phyloP scores from a whole-genome alignment of 2,888 invertebrate species.

The Adineta ricciae region DNA sequence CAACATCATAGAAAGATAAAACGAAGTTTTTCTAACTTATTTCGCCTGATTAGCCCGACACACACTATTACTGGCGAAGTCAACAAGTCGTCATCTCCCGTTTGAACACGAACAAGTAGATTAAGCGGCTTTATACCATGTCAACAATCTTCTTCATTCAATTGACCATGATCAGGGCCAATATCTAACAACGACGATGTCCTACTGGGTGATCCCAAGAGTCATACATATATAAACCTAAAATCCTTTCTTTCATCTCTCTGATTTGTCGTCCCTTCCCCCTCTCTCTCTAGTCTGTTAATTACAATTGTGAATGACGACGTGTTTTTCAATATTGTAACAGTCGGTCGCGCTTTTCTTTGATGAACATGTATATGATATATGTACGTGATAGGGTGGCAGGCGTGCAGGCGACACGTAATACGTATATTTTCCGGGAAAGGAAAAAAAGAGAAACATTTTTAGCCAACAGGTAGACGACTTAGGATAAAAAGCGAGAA shows the following conservation, averaged over 20 bases:
- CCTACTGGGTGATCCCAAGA: slow-evolving; percentile 9
- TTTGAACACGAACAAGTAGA: slow-evolving; percentile 15
- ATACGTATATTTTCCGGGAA: slow-evolving; percentile 9
- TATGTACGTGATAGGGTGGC: slow-evolving; percentile 15
- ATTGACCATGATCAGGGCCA: not conserved
- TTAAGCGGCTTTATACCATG: slow-evolving; percentile 9
- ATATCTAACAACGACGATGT: not conserved
- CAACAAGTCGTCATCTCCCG: slow-evolving; percentile 13
- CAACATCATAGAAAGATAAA: slow-evolving; percentile 6
- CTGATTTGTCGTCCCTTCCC: not conserved
- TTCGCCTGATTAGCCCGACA: not conserved
- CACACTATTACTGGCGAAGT: slow-evolving; percentile 6
- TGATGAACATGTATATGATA: not conserved
- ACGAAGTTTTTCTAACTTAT: not conserved
- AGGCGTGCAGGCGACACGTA: slow-evolving; percentile 8
- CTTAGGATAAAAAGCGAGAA: not conserved
- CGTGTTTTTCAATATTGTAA: slow-evolving; percentile 15
- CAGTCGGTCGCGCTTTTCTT: slow-evolving; percentile 13
- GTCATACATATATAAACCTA: not conserved
- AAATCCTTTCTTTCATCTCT: not conserved
- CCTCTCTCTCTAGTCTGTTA: slow-evolving; percentile 5
- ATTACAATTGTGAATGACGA: not conserved
- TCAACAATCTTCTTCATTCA: slow-evolving; percentile 12
- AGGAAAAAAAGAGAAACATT: slow-evolving; percentile 2
- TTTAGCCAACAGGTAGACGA: not conserved